Base-by-base conservation (phyloP, 2,888 invertebrate species). In the Nomada fucata region DNA sequence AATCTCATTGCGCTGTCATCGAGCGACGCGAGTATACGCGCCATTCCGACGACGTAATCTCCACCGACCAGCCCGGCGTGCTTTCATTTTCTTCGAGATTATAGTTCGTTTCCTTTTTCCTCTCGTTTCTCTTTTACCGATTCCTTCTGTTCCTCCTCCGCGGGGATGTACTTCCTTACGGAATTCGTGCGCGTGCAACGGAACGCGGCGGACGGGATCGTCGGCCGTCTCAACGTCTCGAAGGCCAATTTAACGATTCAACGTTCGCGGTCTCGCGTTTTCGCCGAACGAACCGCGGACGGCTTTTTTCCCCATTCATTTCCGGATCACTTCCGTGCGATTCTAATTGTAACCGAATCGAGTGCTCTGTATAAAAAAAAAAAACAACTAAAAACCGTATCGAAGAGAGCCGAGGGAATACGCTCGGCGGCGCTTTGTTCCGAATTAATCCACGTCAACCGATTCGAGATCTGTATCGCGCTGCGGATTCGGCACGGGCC, bases 1-100 rank as follows among this genome's bases (percentile, higher is more conserved):
- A 85, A 83, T 88, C 89, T 89, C 89, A 89, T 89, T 89, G 89
- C 89, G 89, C 89, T 89, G 88, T 89, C 88, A 89, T 86, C 89
- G 84, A 75, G 78, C 74, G 71, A 76, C 75, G 67, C 74, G 70
- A 29, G 36, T 50, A 59, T 70, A 73, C 80, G 69, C 61, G 52
- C 71, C 76, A 78, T 83, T 79, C 77, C 86, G 88, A 87, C 87
- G 87, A 88, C 86, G 84, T 86, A 86, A 88, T 85, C 88, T 86
- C 81, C 68, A 68, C 52, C 59, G 57, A 50, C 61, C 59, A 42
- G 64, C 57, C 29, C 50, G 61, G 47, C 65, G 53, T 68, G 68
- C 64, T 68, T 72, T 71, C 57, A 29, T 47, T 69, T 65, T 42
- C 63, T 74, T 29, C 67, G 57, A n/a, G 23, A 3, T 20, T 26